phyloP scores from a whole-genome alignment of 2,113 vertebrate species.

The Corvus cornix region DNA sequence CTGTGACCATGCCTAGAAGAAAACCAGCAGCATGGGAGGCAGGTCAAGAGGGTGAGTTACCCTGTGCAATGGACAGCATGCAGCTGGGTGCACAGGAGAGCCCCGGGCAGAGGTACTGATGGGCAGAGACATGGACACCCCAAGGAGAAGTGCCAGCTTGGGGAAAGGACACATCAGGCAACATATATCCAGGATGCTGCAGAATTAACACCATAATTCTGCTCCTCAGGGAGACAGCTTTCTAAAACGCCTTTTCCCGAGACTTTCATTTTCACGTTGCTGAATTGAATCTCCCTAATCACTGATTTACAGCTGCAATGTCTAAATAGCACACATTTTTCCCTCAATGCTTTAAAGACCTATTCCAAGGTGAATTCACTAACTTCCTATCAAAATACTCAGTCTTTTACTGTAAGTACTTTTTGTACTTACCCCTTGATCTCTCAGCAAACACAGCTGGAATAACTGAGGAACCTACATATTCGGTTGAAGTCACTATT shows the following conservation, averaged over 20 bases:
- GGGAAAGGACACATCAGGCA: background rate
- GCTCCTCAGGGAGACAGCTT: background rate
- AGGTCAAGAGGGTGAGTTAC: background rate
- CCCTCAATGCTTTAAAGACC: background rate
- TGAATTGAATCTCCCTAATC: slow-evolving; percentile 9
- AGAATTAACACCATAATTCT: background rate
- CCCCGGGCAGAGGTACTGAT: rapidly evolving
- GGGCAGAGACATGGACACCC: background rate
- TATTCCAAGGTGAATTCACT: slow-evolving; percentile 23
- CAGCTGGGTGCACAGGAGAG: background rate
- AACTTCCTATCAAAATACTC: background rate
- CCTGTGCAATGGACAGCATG: background rate
- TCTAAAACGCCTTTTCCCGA: background rate
- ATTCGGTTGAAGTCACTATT: background rate
- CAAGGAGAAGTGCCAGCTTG: background rate
- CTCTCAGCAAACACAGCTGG: background rate
- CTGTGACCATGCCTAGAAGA: background rate
- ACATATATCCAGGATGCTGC: background rate
- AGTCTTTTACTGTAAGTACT: background rate
- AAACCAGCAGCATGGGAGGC: rapidly evolving
- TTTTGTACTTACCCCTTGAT: background rate
- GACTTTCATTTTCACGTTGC: slow-evolving; percentile 12
- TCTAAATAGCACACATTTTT: background rate
- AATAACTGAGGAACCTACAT: background rate
- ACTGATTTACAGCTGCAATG: slow-evolving; percentile 16